Percentiles rank a stretch among this genome's conserved stretches.
Evolutionary conservation across 2,113 vertebrate species (phyloP).

Genomic region (Salvator merianae): DNA sequence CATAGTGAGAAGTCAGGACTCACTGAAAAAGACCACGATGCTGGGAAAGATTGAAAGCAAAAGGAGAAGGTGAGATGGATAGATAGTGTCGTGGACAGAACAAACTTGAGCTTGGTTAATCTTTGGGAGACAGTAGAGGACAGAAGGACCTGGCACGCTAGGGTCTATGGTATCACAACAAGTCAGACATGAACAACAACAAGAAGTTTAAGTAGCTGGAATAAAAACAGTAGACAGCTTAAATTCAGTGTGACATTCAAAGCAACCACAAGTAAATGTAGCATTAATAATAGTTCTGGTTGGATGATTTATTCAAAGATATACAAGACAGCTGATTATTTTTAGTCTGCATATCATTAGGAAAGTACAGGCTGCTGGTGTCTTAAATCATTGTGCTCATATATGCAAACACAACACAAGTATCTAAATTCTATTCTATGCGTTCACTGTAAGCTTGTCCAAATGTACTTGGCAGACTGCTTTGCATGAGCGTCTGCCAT

Average conservation of each 20-base stretch:
- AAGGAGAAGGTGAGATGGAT: too few relatives aligned
- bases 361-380: not conserved
- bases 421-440: not conserved
- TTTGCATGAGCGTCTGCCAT: not conserved
- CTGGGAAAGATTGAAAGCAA: too few relatives aligned
- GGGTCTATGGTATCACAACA: too few relatives aligned
- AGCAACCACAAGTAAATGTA: conserved; percentile 24
- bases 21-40: too few relatives aligned
- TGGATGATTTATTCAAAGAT: conserved; percentile 28
- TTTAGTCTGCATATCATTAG: conserved; percentile 18
- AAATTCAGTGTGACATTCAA: conserved; percentile 22
- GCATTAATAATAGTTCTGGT: conserved; percentile 17
- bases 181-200: too few relatives aligned
- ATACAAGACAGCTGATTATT: conserved; percentile 6
- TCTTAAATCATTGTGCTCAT: not conserved
- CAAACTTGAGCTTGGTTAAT: too few relatives aligned
- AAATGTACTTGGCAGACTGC: not conserved
- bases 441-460: not conserved
- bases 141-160: too few relatives aligned
- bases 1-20: too few relatives aligned
- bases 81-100: too few relatives aligned
- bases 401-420: not conserved
- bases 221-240: conserved; percentile 42
- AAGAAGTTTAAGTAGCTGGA: conserved; percentile 22
- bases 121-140: too few relatives aligned